Evolutionary conservation across 2,888 invertebrate genomes (phyloP), one percentile per base, ranked within the genome.

Genomic region (Dorcus hopei): DNA sequence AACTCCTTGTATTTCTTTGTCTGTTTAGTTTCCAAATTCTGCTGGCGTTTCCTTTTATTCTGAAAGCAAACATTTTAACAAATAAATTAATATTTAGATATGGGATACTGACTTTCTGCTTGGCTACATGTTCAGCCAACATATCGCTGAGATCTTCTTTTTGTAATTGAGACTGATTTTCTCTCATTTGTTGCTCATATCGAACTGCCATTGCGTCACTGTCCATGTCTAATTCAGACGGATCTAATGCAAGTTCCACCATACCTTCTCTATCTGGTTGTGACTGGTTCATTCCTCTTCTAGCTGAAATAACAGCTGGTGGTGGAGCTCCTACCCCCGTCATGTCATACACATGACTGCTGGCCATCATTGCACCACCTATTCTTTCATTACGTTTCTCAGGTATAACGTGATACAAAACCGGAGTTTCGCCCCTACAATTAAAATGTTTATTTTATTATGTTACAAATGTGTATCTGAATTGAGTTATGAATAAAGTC

Each of bases 1-100:
- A 97, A 97, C 77, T 97, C 97, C 80, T 97, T 97, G 83, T 97
- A 97, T 81, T 97, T 97, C 82, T 97, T 97, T 9, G 93, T 90
- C 68, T 91, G 88, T 77, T 96, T 95, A 3, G 90, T 87, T 68
- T 95, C 93, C 72, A 93, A 90, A 65, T 91, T 91, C 76, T 93
- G 92, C 68, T 95, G 93, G 61, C 95, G 86, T 78, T 97, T 97
- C 65, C 96, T 83, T 80, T 97, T 95, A 72, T 90, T 96, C 90
- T 93, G 85, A 52, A 87, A 87, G 67, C 2, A 49, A 38, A 51
- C 16, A 9, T 47, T 38, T 6, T 48, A 14, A 47, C 8, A 7
- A 47, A 16, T 53, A 14, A 45, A 52, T 19, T 41, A 5, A 11
- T 38, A 9, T 38, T n/a, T 38, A 48, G 26, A 23, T 19, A 16